Conservation (phyloP, 1,140 invertebrate species). For the Hypsibius dujardini region DNA sequence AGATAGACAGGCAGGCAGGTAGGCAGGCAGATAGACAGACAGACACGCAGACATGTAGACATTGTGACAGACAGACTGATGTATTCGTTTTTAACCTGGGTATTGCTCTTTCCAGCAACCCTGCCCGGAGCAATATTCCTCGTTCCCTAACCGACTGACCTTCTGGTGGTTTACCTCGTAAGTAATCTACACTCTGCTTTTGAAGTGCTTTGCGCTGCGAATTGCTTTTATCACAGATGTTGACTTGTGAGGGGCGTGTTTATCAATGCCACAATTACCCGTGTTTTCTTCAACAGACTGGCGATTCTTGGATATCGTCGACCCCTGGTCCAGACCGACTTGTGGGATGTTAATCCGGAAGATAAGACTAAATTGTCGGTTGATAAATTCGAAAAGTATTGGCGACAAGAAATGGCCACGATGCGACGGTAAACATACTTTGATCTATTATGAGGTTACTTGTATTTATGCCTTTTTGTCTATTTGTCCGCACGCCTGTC, state of each 20-base stretch:
- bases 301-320: neutral
- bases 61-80: too few relatives aligned
- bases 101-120: neutral
- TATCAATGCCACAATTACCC: neutral
- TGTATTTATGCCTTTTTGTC: neutral
- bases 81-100: neutral
- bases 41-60: too few relatives aligned
- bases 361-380: neutral
- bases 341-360: slow-evolving; percentile 11
- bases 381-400: neutral
- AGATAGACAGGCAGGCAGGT: too few relatives aligned
- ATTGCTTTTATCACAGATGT: neutral
- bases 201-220: neutral
- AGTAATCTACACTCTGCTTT: neutral
- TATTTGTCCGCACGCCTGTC: neutral
- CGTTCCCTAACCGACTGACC: slow-evolving; percentile 15
- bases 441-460: neutral
- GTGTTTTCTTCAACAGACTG: neutral
- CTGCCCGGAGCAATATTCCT: slow-evolving; percentile 6
- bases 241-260: slow-evolving; percentile 5
- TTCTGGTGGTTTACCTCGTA: slow-evolving; percentile 13
- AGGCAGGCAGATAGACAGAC: too few relatives aligned
- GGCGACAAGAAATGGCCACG: neutral
- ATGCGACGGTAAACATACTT: neutral
- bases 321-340: neutral